Evolutionary conservation across 2,113 vertebrate genomes (phyloP).

Genomic region (Casuarius casuarius): DNA sequence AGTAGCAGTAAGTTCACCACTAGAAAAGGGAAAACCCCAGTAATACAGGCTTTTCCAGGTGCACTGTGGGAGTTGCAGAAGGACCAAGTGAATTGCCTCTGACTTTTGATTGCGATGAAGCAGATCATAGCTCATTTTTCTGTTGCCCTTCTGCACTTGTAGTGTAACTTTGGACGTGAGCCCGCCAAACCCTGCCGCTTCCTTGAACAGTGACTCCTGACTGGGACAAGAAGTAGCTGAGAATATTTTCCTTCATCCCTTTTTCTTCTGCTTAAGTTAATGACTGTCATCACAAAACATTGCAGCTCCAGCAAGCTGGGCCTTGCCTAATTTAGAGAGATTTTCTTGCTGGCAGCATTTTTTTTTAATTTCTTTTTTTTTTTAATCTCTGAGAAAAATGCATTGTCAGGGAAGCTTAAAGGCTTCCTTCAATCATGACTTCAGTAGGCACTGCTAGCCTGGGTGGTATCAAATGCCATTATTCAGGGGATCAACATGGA

Average conservation of each 20-base stretch:
- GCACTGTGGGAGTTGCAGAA: neutral
- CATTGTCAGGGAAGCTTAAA: constrained; percentile 55
- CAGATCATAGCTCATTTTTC: neutral
- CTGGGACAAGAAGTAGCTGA: neutral
- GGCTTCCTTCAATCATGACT: constrained; percentile 51
- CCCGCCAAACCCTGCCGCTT: accelerated
- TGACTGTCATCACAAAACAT: neutral
- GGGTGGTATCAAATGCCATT: constrained; percentile 5
- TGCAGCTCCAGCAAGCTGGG: neutral
- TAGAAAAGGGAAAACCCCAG: neutral
- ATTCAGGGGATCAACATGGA: constrained; percentile 4
- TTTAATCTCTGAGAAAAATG: constrained; percentile 40
- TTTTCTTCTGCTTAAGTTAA: neutral
- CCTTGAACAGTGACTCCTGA: accelerated
- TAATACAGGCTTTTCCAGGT: neutral
- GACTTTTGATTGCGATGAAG: neutral
- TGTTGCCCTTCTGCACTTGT: neutral
- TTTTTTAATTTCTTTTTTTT: neutral
- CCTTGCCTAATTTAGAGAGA: constrained; percentile 63
- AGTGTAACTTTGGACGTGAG: accelerated
- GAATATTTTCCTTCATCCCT: constrained; percentile 2
- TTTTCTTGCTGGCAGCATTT: constrained; percentile 71
- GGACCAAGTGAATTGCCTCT: neutral
- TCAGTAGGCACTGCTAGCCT: constrained; percentile 12
- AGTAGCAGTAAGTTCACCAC: accelerated